Evolutionary conservation across 2,113 vertebrate species (phyloP).

Genomic region (Poeciliopsis retropinna): DNA sequence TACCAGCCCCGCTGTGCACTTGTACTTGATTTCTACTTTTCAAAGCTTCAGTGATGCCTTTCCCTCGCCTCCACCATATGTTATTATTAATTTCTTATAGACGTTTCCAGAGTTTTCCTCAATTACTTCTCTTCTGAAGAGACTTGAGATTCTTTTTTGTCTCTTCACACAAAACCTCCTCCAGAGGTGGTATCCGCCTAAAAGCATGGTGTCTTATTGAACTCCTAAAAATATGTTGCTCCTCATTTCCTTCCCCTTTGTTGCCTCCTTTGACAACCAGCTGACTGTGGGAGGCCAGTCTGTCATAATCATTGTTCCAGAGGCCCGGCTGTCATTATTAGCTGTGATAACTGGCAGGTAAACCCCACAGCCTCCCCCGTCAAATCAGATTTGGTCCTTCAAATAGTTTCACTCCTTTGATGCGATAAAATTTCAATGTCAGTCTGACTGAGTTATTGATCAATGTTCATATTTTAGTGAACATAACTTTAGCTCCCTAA

Average conservation of each 20-base stretch:
- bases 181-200: conserved; percentile 22
- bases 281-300: conserved; percentile 51
- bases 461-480: not conserved
- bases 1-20: conserved; percentile 53
- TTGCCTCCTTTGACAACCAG: conserved; percentile 24
- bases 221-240: conserved; percentile 31
- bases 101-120: conserved; percentile 35
- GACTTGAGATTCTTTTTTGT: conserved; percentile 14
- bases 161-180: conserved; percentile 8
- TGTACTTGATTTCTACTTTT: conserved; percentile 43
- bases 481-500: not conserved
- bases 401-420: conserved; percentile 26
- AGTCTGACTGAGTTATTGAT: not conserved
- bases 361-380: conserved; percentile 4
- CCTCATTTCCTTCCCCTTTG: conserved; percentile 10
- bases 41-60: conserved; percentile 23
- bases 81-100: conserved; percentile 35
- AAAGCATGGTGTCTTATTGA: conserved; percentile 18
- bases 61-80: conserved; percentile 37
- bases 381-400: conserved; percentile 24
- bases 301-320: conserved; percentile 53
- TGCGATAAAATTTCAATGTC: conserved; percentile 22
- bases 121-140: conserved; percentile 14
- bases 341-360: conserved; percentile 34
- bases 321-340: conserved; percentile 31